Base-by-base conservation (phyloP, 2,888 invertebrate genomes). In the Cheiracanthium punctorium region DNA sequence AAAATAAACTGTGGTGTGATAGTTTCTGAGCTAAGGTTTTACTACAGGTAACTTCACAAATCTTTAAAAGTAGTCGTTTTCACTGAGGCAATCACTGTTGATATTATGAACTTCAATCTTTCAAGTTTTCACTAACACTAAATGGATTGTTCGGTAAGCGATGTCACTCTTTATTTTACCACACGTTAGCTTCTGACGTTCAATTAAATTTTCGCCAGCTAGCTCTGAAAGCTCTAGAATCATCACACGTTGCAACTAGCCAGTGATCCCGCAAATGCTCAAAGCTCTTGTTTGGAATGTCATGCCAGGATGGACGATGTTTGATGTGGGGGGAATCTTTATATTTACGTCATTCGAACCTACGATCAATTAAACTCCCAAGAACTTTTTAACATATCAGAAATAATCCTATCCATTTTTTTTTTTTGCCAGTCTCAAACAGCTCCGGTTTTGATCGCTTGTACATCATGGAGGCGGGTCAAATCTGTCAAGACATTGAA, bases 401-500 rank as follows among this genome's bases (percentile, higher is more conserved):
- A 58, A 37, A 58, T 58, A 58, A 58, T 58, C 58, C 58, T 58
- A 58, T 58, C 58, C 24, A 58, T 58, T 58, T 58, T 58, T 58
- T 58, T 58, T 20, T 58, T n/a, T n/a, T n/a, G n/a, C n/a, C n/a
- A 24, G 24, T 58, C 24, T 20, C 58, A 5, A 24, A 24, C 58
- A 58, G 24, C 58, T 8, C 24, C 20, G 58, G 24, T 58, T 58
- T 58, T 58, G 58, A 58, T 24, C 58, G 58, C 58, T 58, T 24
- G 58, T 58, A 58, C 58, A 58, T 58, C 58, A 58, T 58, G 58
- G 24, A 58, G 58, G 58, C 58, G 58, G 58, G 58, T 58, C 58
- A 58, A 24, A 58, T 58, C 58, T 58, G 58, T 58, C 58, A 58
- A 58, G 58, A 58, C 58, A 58, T 58, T 58, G 58, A 58, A 58